A percentile compares a stretch with the other conserved stretches of the same genome.
These are phyloP conservation scores for Notechis scutatus DNA, from an alignment of 2,113 vertebrate species.

Conservation along the genomic window DNA sequence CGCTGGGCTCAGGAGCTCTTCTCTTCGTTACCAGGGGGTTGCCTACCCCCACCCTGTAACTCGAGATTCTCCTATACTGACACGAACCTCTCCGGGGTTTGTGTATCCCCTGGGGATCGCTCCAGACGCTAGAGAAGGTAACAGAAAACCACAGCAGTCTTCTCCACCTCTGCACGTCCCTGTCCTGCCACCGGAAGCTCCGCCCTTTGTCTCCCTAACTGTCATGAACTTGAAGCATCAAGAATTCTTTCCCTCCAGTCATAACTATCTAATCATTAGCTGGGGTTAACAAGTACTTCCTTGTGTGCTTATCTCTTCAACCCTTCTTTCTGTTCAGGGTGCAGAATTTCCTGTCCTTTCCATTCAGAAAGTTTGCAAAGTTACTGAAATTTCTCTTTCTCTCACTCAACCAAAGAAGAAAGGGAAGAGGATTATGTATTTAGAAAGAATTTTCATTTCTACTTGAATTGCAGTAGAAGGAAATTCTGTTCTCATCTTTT, in stretches of 20 bases:
- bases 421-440: background rate
- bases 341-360: background rate
- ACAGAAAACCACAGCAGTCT: no score
- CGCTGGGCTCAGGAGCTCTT: no score
- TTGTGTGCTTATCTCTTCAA: background rate
- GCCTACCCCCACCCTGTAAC: no score
- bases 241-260: background rate
- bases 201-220: background rate
- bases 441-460: background rate
- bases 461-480: background rate
- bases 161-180: no score
- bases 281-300: background rate
- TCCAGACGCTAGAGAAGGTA: no score
- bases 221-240: background rate
- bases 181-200: no score
- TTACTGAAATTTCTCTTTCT: background rate
- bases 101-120: no score
- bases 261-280: background rate
- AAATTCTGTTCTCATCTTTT: background rate
- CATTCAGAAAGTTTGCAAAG: background rate
- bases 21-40: no score
- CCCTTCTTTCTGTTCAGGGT: background rate
- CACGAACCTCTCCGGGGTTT: no score
- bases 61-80: no score
- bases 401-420: background rate